These are phyloP conservation scores for Miltochrista miniata DNA, from an alignment of 2,888 invertebrate species.

Conservation along the genomic window DNA sequence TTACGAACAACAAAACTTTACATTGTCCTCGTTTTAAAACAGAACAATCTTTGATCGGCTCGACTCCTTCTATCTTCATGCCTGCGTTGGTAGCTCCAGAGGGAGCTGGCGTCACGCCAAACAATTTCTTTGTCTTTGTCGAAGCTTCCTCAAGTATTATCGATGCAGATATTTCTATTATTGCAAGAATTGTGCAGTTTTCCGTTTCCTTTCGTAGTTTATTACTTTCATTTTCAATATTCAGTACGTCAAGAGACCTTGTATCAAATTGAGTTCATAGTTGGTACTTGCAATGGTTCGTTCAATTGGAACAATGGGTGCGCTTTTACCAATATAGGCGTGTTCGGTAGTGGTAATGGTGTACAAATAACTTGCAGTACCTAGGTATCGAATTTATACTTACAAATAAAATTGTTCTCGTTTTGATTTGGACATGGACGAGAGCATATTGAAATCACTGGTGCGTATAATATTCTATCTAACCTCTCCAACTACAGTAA, in stretches of 20 bases:
- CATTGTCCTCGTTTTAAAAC: conserved; percentile 64
- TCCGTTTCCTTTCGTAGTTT: conserved; percentile 33
- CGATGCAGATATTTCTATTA: conserved; percentile 67
- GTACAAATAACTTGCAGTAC: background rate
- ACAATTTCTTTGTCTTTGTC: conserved; percentile 75
- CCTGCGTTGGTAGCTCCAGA: conserved; percentile 42
- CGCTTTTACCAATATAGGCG: conserved; percentile 4
- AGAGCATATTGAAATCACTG: too few relatives aligned
- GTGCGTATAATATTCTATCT: too few relatives aligned
- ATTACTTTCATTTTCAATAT: conserved; percentile 14
- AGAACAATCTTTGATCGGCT: conserved; percentile 74
- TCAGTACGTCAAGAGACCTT: background rate
- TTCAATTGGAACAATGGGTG: background rate
- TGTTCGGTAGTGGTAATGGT: conserved; percentile 4
- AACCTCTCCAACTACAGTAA: too few relatives aligned
- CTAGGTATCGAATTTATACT: too few relatives aligned
- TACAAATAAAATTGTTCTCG: too few relatives aligned
- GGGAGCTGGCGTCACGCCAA: conserved; percentile 62
- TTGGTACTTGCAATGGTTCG: too few relatives aligned
- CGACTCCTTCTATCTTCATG: conserved; percentile 52
- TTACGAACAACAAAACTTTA: conserved; percentile 66
- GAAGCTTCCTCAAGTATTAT: conserved; percentile 62
- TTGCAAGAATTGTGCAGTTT: conserved; percentile 46
- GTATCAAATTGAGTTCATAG: too few relatives aligned
- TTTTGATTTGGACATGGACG: too few relatives aligned